Percentiles rank a stretch among this genome's conserved stretches.
These are phyloP conservation scores for Capitella teleta DNA, from an alignment of 1,140 invertebrate genomes.

Conservation along the genomic window DNA sequence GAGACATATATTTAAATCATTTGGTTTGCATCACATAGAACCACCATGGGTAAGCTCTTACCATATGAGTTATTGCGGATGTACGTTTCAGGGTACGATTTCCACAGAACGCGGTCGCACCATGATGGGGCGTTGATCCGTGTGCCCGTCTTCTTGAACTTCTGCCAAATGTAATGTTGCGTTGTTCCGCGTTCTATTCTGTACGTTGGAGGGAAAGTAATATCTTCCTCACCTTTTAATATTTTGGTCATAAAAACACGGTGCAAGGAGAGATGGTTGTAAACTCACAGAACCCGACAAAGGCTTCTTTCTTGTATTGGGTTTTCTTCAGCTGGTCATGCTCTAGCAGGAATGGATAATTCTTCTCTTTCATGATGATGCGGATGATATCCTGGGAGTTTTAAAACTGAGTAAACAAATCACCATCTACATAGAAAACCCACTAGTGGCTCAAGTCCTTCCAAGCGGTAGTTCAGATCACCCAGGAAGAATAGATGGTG, in stretches of 20 bases:
- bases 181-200: slow-evolving; percentile 23
- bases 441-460: slow-evolving; percentile 15
- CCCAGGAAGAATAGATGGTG: slow-evolving; percentile 41
- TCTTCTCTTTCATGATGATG: not conserved
- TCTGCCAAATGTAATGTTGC: slow-evolving; percentile 33
- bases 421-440: not conserved
- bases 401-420: too few species aligned
- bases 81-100: slow-evolving; percentile 34
- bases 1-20: not conserved
- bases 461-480: slow-evolving; percentile 38
- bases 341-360: slow-evolving; percentile 24
- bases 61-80: slow-evolving; percentile 38
- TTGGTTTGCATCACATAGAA: not conserved
- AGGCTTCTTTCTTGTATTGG: slow-evolving; percentile 30
- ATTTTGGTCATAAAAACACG: too few species aligned
- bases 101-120: slow-evolving; percentile 40
- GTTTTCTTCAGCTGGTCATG: slow-evolving; percentile 30
- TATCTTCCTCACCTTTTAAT: slow-evolving; percentile 38
- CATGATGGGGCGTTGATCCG: slow-evolving; percentile 40
- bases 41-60: slow-evolving; percentile 14
- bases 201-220: slow-evolving; percentile 39
- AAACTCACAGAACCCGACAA: slow-evolving; percentile 34
- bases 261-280: too few species aligned
- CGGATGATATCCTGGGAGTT: slow-evolving; percentile 2
- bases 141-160: slow-evolving; percentile 34